Percentiles rank a stretch among this genome's conserved stretches.
phyloP scores from a whole-genome alignment of 2,113 vertebrate species.

The Dascyllus trimaculatus region DNA sequence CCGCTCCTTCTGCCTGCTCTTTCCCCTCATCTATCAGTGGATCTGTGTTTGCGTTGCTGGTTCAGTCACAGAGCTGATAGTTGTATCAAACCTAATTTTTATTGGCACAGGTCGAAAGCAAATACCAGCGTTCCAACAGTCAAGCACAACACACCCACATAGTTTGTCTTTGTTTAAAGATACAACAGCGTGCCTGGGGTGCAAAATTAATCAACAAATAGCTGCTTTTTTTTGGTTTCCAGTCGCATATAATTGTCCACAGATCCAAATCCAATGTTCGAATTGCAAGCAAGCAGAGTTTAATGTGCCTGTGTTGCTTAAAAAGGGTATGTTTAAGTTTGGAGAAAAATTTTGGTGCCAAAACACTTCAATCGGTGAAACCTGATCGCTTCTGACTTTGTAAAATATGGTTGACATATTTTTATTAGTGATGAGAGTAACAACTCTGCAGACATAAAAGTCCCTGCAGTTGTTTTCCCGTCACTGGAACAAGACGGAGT shows the following conservation, averaged over 20 bases:
- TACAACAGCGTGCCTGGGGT: constrained; percentile 34
- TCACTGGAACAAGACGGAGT: constrained; percentile 18
- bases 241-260: constrained; percentile 53
- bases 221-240: constrained; percentile 27
- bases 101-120: constrained; percentile 62
- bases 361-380: neutral
- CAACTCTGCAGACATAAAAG: neutral
- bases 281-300: neutral
- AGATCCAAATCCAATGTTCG: constrained; percentile 51
- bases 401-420: constrained; percentile 26
- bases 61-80: constrained; percentile 44
- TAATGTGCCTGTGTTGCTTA: constrained; percentile 14
- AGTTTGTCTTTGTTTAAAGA: constrained; percentile 57
- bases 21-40: constrained; percentile 36
- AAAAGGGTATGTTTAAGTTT: constrained; percentile 9
- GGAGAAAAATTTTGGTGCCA: constrained; percentile 3
- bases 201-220: constrained; percentile 59
- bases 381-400: constrained; percentile 28
- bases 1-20: constrained; percentile 4
- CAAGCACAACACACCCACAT: constrained; percentile 21
- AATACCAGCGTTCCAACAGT: constrained; percentile 48
- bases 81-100: constrained; percentile 51
- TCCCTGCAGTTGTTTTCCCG: neutral
- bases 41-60: constrained; percentile 44
- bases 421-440: constrained; percentile 37